These are phyloP conservation scores for Craseonycteris thonglongyai DNA, from an alignment of 2,113 vertebrate genomes.

Conservation along the genomic window DNA sequence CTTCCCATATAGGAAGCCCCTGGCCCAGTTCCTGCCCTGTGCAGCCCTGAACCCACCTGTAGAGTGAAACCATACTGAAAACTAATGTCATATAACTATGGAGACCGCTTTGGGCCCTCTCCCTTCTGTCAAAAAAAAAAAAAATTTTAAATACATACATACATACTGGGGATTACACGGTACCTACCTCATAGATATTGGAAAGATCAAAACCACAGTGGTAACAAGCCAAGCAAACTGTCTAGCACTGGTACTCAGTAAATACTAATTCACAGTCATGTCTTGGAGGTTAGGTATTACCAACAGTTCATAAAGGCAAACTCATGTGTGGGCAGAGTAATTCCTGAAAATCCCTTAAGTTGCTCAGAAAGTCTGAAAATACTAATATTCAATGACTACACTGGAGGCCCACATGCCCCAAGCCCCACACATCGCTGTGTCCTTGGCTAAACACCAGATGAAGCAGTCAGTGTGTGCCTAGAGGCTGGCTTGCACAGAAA, in stretches of 20 bases:
- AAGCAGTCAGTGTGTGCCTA: neutral
- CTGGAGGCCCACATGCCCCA: neutral
- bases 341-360: neutral
- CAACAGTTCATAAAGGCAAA: neutral
- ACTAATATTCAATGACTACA: neutral
- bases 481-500: neutral
- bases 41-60: too few species aligned
- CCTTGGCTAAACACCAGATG: neutral
- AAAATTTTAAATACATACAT: too few species aligned
- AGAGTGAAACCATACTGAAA: too few species aligned
- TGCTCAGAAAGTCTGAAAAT: neutral
- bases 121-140: too few species aligned
- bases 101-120: too few species aligned
- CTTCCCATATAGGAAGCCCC: too few species aligned
- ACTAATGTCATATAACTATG: too few species aligned
- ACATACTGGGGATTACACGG: neutral
- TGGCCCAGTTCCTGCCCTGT: too few species aligned
- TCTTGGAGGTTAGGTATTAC: neutral
- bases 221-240: neutral
- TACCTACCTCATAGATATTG: neutral
- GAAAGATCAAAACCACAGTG: neutral
- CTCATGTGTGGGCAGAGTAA: neutral
- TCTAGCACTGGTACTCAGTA: neutral
- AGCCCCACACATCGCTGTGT: rapidly evolving
- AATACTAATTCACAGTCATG: neutral